These are phyloP conservation scores for Formicarius rufipectus DNA, from an alignment of 2,113 vertebrate genomes.

Conservation along the genomic window DNA sequence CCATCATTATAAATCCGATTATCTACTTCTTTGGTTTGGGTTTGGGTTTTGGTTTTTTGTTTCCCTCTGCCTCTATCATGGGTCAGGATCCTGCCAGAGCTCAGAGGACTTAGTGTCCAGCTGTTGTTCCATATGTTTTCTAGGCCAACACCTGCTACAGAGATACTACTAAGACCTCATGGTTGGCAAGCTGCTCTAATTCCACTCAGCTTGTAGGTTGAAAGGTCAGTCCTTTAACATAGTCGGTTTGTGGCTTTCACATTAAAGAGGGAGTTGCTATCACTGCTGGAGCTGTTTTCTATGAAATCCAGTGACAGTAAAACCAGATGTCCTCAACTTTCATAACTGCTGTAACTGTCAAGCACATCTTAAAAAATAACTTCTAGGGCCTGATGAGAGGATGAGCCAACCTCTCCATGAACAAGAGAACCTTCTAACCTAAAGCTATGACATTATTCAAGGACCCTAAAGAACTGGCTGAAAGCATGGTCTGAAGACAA, in stretches of 20 bases:
- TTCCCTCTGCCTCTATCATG: not conserved
- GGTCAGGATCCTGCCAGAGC: slow-evolving; percentile 15
- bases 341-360: not conserved
- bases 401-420: not conserved
- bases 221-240: slow-evolving; percentile 51
- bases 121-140: slow-evolving; percentile 47
- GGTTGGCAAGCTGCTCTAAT: slow-evolving; percentile 34
- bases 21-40: not conserved
- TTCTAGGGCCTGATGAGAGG: not conserved
- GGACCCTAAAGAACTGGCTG: not conserved
- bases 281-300: slow-evolving; percentile 22
- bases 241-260: slow-evolving; percentile 13
- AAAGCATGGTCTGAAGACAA: not conserved
- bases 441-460: not conserved
- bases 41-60: not conserved
- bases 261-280: slow-evolving; percentile 5
- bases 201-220: slow-evolving; percentile 10
- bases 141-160: slow-evolving; percentile 40
- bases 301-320: slow-evolving; percentile 20
- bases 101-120: slow-evolving; percentile 36
- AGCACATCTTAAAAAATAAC: not conserved
- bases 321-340: not conserved
- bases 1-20: not conserved
- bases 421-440: slow-evolving; percentile 5
- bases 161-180: slow-evolving; percentile 21